phyloP scores from a whole-genome alignment of 2,888 invertebrate genomes.

The Sylvicola cinctus region DNA sequence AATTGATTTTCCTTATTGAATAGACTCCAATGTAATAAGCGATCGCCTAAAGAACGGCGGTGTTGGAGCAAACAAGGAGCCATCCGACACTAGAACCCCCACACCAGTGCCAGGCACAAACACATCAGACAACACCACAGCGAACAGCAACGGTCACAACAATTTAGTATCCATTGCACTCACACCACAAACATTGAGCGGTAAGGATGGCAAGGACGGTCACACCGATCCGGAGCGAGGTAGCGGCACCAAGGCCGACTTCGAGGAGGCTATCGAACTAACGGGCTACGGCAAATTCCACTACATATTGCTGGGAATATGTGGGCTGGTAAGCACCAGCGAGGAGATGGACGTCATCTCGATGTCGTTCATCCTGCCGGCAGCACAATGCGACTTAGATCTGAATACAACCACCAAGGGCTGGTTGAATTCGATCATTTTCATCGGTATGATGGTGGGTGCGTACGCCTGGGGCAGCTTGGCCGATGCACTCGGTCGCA shows the following conservation, averaged over 20 bases:
- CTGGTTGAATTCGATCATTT: constrained; percentile 62
- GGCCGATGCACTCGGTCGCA: constrained; percentile 72
- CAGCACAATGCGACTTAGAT: constrained; percentile 79
- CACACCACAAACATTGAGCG: constrained; percentile 19
- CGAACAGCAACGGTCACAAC: neutral
- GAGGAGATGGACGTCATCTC: constrained; percentile 93
- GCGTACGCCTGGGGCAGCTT: constrained; percentile 85
- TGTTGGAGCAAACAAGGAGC: constrained; percentile 49
- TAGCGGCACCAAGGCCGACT: constrained; percentile 50
- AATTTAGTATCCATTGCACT: constrained; percentile 9
- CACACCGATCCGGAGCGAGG: constrained; percentile 41
- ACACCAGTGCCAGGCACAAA: constrained; percentile 26
- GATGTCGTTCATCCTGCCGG: constrained; percentile 85
- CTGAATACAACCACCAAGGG: constrained; percentile 69
- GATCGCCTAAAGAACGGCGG: constrained; percentile 65
- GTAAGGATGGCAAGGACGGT: constrained; percentile 17
- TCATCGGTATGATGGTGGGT: constrained; percentile 85
- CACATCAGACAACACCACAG: constrained; percentile 4
- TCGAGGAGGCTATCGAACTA: constrained; percentile 72
- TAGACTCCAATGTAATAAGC: constrained; percentile 77
- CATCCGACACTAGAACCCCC: constrained; percentile 20
- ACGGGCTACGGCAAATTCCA: constrained; percentile 57
- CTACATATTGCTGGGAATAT: constrained; percentile 70
- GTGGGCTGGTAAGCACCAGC: constrained; percentile 84
- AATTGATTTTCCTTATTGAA: constrained; percentile 11